Evolutionary conservation across 2,797 vertebrate species (phyloP), one percentile per base, ranked within the genome.

Genomic region (Galagoides demidoff): DNA sequence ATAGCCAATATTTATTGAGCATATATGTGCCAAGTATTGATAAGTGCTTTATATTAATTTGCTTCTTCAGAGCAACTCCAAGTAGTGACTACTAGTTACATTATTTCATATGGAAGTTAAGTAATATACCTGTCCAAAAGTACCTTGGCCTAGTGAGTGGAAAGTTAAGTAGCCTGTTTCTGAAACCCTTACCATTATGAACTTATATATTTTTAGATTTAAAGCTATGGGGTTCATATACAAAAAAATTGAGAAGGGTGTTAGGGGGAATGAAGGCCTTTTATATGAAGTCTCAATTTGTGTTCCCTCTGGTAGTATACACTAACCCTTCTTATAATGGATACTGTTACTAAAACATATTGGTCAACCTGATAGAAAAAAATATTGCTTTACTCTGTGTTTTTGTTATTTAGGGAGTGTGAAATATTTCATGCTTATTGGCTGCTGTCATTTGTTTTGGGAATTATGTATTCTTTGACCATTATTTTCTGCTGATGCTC

Each of bases 101-200:
- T 91, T 14, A 61, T 92, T 92, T 97, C 13, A 71, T 73, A 27
- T 85, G 25, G 25, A 68, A 74, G 64, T 64, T 84, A 70, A 89
- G 74, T 79, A 43, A 57, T 87, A 79, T 74, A 57, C 63, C 17
- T 87, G 71, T 23, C 22, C 4, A 37, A 57, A 16, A 52, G 8
- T 85, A 22, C 20, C 13, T 3, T 45, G 29, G 49, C 7, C 7
- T 85, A 29, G 1, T 61, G 61, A 74, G 64, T 74, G 43, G 34
- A 73, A 52, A 95, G 63, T 29, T 27, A 22, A 27, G 34, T 57
- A 78, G 29, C 29, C 22, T 89, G 43, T 59, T 37, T 88, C n/a
- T 61, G 91, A 85, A 95, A 86, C 39, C 25, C 19, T 43, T 87
- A 45, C 7, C 29, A 8, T 52, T 77, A 23, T 88, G 23, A 85